Conservation (phyloP, 2,797 vertebrate genomes). For the Siniperca undulata region DNA sequence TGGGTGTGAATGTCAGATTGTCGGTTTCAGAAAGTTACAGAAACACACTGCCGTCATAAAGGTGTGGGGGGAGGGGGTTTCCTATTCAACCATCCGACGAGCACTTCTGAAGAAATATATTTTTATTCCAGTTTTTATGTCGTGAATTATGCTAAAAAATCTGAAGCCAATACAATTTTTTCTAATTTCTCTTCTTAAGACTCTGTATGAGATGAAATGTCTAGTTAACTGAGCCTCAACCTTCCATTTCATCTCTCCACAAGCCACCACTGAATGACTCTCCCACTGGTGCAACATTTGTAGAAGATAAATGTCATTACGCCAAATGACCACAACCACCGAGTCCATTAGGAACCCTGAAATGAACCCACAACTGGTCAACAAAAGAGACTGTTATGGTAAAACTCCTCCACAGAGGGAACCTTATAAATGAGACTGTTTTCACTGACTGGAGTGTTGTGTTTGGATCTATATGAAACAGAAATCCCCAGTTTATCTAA, state of each 20-base stretch:
- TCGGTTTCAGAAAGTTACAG: no score
- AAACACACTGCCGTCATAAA: no score
- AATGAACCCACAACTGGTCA: not conserved
- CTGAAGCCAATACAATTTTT: not conserved
- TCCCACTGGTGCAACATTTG: conserved; percentile 36
- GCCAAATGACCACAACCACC: conserved; percentile 60
- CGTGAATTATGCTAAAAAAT: not conserved
- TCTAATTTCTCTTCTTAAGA: not conserved
- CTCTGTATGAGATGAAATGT: not conserved
- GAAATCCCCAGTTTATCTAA: not conserved
- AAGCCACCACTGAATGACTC: not conserved
- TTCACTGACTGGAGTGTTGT: not conserved
- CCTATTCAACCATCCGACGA: no score
- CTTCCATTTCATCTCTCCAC: not conserved
- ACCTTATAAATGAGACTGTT: not conserved
- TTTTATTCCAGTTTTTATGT: not conserved
- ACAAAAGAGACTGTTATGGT: conserved; percentile 22
- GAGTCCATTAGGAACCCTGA: conserved; percentile 53
- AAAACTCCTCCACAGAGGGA: not conserved
- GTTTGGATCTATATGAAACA: not conserved
- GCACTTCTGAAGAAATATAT: no score
- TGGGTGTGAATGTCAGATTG: no score
- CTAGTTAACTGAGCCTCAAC: not conserved
- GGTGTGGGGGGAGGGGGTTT: no score
- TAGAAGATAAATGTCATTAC: conserved; percentile 42